A percentile compares a stretch with the other conserved stretches of the same genome.
Evolutionary conservation across 2,113 vertebrate genomes (phyloP).

Genomic region (Procavia capensis): DNA sequence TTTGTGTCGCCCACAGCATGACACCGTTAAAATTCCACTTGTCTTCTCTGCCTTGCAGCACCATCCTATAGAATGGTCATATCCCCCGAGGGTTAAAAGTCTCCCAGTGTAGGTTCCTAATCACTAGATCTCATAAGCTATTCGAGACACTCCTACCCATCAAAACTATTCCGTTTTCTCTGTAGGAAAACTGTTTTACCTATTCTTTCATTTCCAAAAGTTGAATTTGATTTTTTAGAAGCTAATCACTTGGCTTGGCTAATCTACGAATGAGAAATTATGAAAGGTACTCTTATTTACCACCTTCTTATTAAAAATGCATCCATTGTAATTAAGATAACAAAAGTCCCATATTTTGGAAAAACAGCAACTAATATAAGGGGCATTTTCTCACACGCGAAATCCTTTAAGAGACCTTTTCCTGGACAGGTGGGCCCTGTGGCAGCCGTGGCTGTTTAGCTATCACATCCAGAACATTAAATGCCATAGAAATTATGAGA

Average conservation of each 20-base stretch:
- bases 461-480: not conserved
- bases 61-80: not conserved
- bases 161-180: not conserved
- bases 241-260: no score
- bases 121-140: not conserved
- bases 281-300: not conserved
- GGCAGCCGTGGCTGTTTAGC: not conserved
- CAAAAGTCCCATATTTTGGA: not conserved
- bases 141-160: not conserved
- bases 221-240: not conserved
- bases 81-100: not conserved
- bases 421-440: not conserved
- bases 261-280: not conserved
- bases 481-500: rapidly evolving
- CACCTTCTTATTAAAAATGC: not conserved
- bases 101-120: not conserved
- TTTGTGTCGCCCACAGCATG: not conserved
- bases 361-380: not conserved
- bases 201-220: not conserved
- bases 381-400: not conserved
- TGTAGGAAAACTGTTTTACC: not conserved
- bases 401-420: not conserved
- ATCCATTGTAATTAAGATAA: not conserved
- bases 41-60: not conserved
- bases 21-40: not conserved